Base-by-base conservation (phyloP, 1,140 invertebrate genomes). In the Sesamia nonagrioides region DNA sequence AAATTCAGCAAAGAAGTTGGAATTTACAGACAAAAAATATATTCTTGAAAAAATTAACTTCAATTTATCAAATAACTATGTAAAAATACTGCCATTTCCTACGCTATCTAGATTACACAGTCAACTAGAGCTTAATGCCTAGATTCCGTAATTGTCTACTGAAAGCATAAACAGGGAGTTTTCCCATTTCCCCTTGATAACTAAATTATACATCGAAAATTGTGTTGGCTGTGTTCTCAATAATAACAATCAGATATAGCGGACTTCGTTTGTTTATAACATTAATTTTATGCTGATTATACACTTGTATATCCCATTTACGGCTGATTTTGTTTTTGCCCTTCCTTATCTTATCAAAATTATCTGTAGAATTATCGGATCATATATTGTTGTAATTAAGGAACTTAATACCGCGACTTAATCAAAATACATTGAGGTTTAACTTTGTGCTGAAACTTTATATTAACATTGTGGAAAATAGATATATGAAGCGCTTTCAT, bases 261-360 rank as follows among this genome's bases (percentile, higher is more conserved):
- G 71, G 72, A 68, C 81, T 86, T 86, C 82, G 45, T 81, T 82
- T 86, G 78, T 82, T 80, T 82, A 78, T 84, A 72, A 75, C 78
- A 82, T 86, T 86, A 82, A 83, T 68, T 63, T 77, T 74, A 54
- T 27, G 40, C 42, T 21, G 66, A 48, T 15, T 48, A 48, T 42
- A 21, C 45, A 69, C 66, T 18, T 69, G 42, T 42, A 37, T 66
- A 58, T 21, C 21, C 21, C 21, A 58, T 21, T 21, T 27, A 58
- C 9, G 6, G 40, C 15, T 27, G 8, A 69, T 27, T 48, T 42
- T 68, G 18, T 15, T 48, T 21, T 48, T 11, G 21, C 17, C 63
- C 7, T 40, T 37, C 8, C 42, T 33, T 69, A 48, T 69, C 66
- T n/a, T 33, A 61, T 40, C 60, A n/a, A 37, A 37, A 40, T 60